Evolutionary conservation across 1,140 invertebrate genomes (phyloP).

Genomic region (Triops longicaudatus): DNA sequence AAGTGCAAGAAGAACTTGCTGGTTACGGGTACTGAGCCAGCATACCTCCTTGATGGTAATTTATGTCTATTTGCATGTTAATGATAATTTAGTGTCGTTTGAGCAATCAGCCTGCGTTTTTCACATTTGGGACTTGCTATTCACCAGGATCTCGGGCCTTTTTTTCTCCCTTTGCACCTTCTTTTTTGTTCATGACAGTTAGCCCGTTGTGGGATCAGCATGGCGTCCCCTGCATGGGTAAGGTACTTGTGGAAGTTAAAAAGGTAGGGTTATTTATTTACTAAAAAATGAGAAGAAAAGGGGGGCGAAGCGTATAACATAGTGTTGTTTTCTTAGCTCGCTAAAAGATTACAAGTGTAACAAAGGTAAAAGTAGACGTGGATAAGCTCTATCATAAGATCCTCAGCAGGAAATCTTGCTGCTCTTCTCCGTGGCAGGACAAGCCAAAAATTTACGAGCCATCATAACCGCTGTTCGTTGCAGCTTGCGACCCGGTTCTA

Average conservation of each 20-base stretch:
- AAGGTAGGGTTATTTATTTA: slow-evolving; percentile 1
- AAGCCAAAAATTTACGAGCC: neutral
- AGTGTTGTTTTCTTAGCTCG: neutral
- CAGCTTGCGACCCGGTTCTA: too few species aligned
- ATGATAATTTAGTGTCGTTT: slow-evolving; percentile 12
- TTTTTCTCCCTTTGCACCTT: neutral
- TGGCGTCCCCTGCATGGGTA: neutral
- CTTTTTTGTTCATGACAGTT: neutral
- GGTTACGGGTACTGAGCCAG: neutral
- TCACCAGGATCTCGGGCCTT: neutral
- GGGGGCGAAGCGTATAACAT: neutral
- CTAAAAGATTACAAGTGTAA: neutral
- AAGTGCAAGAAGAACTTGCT: neutral
- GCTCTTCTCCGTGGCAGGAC: neutral
- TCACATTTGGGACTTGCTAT: neutral
- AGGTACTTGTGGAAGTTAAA: slow-evolving; percentile 1
- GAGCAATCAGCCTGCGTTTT: neutral
- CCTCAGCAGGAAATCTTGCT: neutral
- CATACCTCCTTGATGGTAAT: neutral
- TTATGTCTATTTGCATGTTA: slow-evolving; percentile 15
- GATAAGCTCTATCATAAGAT: neutral
- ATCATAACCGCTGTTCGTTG: neutral
- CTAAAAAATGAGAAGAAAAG: neutral
- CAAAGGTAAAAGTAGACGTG: neutral
- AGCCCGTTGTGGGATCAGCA: neutral